These are phyloP conservation scores for Ridgeia piscesae DNA, from an alignment of 1,140 invertebrate genomes.

Conservation along the genomic window DNA sequence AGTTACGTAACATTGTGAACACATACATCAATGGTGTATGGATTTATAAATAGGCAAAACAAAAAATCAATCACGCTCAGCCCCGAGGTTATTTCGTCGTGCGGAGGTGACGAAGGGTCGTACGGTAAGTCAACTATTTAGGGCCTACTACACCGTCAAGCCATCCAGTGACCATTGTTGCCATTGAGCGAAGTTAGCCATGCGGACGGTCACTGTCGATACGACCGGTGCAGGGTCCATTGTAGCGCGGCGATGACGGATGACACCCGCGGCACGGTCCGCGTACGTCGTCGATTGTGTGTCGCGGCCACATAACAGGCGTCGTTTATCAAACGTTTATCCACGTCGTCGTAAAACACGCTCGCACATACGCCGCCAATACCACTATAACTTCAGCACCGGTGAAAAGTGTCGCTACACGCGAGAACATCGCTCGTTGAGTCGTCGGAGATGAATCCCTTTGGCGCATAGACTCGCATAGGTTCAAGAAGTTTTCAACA, in stretches of 20 bases:
- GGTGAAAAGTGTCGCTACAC: too few relatives aligned
- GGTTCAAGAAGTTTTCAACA: background rate
- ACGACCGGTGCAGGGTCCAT: background rate
- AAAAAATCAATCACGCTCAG: background rate
- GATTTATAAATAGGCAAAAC: background rate
- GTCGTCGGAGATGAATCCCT: too few relatives aligned
- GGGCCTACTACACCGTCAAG: background rate
- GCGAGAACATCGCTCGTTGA: too few relatives aligned
- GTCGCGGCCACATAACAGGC: background rate
- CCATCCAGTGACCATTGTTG: background rate
- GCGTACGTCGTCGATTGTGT: background rate
- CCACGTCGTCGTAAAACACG: background rate
- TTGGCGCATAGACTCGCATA: background rate
- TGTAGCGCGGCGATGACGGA: background rate
- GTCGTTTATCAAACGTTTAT: background rate
- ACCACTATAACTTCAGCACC: too few relatives aligned
- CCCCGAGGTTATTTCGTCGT: background rate
- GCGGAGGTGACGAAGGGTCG: background rate
- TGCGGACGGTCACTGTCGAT: background rate
- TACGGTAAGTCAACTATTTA: background rate
- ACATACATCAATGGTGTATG: background rate
- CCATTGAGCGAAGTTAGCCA: background rate
- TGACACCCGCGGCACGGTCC: background rate
- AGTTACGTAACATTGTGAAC: too few relatives aligned
- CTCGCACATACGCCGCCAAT: background rate